These are phyloP conservation scores for Drosophila setifemur DNA, from an alignment of 1,140 invertebrate species.

Conservation along the genomic window DNA sequence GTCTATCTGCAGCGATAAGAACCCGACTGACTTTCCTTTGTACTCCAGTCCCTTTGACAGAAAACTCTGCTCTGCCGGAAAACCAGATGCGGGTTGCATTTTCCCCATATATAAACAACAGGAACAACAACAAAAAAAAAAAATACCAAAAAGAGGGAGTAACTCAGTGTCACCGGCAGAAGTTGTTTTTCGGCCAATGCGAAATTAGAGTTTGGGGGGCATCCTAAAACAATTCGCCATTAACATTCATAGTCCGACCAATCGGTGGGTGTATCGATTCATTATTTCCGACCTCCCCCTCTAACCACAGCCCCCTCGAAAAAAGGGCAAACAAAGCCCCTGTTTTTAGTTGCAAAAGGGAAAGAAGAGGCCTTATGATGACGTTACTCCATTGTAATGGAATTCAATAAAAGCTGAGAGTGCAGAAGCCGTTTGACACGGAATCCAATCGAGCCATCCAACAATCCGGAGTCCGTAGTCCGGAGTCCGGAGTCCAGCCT, in stretches of 20 bases:
- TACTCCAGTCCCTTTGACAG: too few relatives aligned
- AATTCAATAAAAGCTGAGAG: conserved; percentile 80
- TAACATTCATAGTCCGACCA: conserved; percentile 48
- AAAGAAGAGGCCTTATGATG: conserved; percentile 52
- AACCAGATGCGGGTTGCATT: too few relatives aligned
- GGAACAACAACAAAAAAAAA: too few relatives aligned
- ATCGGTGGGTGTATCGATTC: conserved; percentile 29
- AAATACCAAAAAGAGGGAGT: too few relatives aligned
- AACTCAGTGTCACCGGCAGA: conserved; percentile 33
- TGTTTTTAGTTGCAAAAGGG: too few relatives aligned
- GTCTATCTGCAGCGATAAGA: too few relatives aligned
- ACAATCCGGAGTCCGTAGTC: too few relatives aligned
- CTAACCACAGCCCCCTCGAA: background rate
- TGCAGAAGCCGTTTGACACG: conserved; percentile 73
- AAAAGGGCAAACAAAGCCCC: conserved; percentile 19
- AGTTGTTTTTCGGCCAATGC: conserved; percentile 1
- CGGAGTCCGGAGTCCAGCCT: too few relatives aligned
- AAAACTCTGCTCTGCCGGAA: too few relatives aligned
- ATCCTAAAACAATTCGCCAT: conserved; percentile 48
- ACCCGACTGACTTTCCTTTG: too few relatives aligned
- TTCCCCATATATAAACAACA: too few relatives aligned
- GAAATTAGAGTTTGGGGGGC: background rate
- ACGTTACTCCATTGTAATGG: conserved; percentile 75
- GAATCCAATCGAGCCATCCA: conserved; percentile 29
- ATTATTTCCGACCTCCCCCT: background rate